A percentile compares a stretch with the other conserved stretches of the same genome.
Conservation (phyloP, 2,888 invertebrate genomes). For the Macroteleia sp. region DNA sequence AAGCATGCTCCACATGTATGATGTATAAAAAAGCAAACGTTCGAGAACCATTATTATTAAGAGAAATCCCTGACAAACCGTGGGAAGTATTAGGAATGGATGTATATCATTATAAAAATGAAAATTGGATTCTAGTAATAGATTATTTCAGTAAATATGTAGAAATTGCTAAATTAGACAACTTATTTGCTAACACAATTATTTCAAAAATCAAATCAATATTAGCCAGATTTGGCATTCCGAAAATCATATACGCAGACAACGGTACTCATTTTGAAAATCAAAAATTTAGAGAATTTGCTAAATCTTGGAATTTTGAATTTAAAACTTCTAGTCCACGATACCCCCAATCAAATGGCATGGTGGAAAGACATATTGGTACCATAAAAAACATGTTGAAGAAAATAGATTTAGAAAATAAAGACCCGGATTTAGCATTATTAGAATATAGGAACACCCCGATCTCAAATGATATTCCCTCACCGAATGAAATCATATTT, state of each 20-base stretch:
- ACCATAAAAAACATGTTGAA: slow-evolving; percentile 67
- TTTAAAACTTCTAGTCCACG: slow-evolving; percentile 50
- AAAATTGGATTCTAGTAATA: slow-evolving; percentile 43
- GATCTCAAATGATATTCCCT: slow-evolving; percentile 43
- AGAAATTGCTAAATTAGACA: slow-evolving; percentile 47
- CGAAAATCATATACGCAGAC: slow-evolving; percentile 51
- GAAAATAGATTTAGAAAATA: slow-evolving; percentile 48
- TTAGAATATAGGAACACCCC: slow-evolving; percentile 68
- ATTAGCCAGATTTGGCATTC: slow-evolving; percentile 47
- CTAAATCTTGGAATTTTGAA: slow-evolving; percentile 48
- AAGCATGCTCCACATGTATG: no score
- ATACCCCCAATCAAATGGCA: slow-evolving; percentile 61
- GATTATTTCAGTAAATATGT: slow-evolving; percentile 65
- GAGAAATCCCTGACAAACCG: slow-evolving; percentile 51
- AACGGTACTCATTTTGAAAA: slow-evolving; percentile 60
- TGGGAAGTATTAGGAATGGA: slow-evolving; percentile 59
- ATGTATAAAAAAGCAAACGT: no score
- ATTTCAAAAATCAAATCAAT: slow-evolving; percentile 50
- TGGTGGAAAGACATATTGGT: slow-evolving; percentile 65
- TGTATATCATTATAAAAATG: slow-evolving; percentile 50
- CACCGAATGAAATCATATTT: slow-evolving; percentile 64
- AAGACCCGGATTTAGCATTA: slow-evolving; percentile 54
- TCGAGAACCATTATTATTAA: no score
- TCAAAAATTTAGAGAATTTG: slow-evolving; percentile 44
- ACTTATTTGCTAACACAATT: slow-evolving; percentile 19